Conservation (phyloP, 2,113 vertebrate species). For the Tichodroma muraria region DNA sequence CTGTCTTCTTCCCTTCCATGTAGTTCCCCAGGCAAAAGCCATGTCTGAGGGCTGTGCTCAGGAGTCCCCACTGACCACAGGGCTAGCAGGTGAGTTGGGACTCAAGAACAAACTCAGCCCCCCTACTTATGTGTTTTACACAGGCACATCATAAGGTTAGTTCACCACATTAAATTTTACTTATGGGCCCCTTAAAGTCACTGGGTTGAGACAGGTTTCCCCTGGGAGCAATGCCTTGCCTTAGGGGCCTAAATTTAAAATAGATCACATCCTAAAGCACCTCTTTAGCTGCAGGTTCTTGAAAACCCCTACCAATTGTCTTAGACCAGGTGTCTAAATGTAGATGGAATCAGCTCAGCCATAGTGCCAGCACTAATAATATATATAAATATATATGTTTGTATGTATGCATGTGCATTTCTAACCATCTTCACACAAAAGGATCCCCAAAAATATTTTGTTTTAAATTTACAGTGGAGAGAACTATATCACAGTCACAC, state of each 20-base stretch:
- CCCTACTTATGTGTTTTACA: background rate
- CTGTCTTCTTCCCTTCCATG: background rate
- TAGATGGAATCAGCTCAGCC: background rate
- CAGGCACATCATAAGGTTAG: background rate
- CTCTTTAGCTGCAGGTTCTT: background rate
- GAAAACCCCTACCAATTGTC: background rate
- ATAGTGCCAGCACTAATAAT: background rate
- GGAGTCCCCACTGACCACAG: accelerated
- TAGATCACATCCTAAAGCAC: background rate
- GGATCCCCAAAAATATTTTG: background rate
- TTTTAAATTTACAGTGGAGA: background rate
- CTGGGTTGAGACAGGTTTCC: background rate
- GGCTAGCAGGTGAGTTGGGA: background rate
- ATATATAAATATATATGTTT: background rate
- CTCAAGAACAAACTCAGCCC: background rate
- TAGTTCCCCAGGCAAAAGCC: background rate
- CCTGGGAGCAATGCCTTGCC: background rate
- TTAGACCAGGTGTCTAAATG: background rate
- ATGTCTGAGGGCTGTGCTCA: background rate
- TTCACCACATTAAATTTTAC: background rate
- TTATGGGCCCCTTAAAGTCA: background rate
- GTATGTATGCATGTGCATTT: background rate
- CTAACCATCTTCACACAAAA: background rate
- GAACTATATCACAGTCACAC: background rate
- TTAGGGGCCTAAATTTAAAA: background rate